Conservation (phyloP, 2,113 vertebrate species). For the Saguinus midas region DNA sequence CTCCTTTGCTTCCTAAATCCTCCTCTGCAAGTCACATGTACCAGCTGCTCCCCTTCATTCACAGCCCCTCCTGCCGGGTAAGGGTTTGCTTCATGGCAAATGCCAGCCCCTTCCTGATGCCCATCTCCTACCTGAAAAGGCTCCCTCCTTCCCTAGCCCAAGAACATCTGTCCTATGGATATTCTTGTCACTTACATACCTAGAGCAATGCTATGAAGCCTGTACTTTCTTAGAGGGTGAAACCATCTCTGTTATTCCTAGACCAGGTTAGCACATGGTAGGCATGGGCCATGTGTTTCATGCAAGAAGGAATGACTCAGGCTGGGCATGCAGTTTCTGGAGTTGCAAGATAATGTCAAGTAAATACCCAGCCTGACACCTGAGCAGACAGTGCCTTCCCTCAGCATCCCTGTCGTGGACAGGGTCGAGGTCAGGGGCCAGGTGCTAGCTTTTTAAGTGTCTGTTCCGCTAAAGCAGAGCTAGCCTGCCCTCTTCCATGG, state of each 20-base stretch:
- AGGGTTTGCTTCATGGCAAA: neutral
- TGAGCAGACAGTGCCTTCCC: neutral
- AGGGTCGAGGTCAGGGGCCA: accelerated
- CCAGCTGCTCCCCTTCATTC: no score
- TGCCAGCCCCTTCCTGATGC: neutral
- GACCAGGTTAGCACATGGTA: neutral
- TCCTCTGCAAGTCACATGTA: accelerated
- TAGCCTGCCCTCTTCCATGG: neutral
- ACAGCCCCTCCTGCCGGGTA: accelerated
- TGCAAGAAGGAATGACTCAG: neutral
- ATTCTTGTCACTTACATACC: neutral
- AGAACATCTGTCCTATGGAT: neutral
- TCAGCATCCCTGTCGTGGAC: accelerated
- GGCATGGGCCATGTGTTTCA: accelerated
- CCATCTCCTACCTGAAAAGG: neutral
- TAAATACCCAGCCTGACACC: neutral
- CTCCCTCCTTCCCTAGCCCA: neutral
- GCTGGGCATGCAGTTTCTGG: neutral
- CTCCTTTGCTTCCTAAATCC: no score
- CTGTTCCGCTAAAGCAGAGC: neutral
- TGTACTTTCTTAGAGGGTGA: neutral
- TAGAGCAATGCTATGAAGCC: neutral
- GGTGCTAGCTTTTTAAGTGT: no score
- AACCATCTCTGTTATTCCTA: neutral
- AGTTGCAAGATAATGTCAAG: neutral